Evolutionary conservation across 2,113 vertebrate species (phyloP), one percentile per base, ranked within the genome.

Genomic region (Melozone crissalis): DNA sequence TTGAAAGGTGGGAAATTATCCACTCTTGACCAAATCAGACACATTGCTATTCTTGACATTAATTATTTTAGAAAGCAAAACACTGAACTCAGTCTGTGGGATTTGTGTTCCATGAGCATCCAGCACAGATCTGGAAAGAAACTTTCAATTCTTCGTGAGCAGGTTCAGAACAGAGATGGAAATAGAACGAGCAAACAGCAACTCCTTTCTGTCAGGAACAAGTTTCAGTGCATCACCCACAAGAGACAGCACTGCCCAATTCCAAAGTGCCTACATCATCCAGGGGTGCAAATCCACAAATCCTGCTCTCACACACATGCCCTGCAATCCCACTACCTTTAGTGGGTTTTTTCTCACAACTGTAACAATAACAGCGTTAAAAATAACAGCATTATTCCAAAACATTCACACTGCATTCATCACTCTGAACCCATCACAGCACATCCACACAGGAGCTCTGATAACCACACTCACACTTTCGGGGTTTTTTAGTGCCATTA

Each of bases 211-310:
- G 41, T n/a, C 62, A 23, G 9, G 24, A 61, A 8, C 20, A 33
- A 35, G 30, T 58, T 39, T 23, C 55, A 69, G 67, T 8, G 52
- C 61, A 31, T 55, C 58, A 31, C 30, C 58, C 71, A 33, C 1
- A 0, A 2, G 0, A 10, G n/a, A 9, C 10, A 49, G 62, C 43
- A 22, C 1, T 3, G 33, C 30, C 16, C 13, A 1, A 9, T 9
- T 15, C 61, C 9, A 22, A 46, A 6, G 59, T 43, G 49, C 84
- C 43, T 2, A 0, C 20, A 5, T 9, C n/a, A 23, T 0, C 3
- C n/a, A 76, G 74, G 28, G 65, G 6, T 62, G 73, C 84, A 43
- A 84, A 58, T 12, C 39, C 39, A 39, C 39, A 39, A 39, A 39
- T 5, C 39, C 89, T 76, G 66, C 69, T 51, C 46, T 51, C 15